Evolutionary conservation across 53 echinoderm and acorn worm species (phyloP).

Genomic region (Luidia sarsii): DNA sequence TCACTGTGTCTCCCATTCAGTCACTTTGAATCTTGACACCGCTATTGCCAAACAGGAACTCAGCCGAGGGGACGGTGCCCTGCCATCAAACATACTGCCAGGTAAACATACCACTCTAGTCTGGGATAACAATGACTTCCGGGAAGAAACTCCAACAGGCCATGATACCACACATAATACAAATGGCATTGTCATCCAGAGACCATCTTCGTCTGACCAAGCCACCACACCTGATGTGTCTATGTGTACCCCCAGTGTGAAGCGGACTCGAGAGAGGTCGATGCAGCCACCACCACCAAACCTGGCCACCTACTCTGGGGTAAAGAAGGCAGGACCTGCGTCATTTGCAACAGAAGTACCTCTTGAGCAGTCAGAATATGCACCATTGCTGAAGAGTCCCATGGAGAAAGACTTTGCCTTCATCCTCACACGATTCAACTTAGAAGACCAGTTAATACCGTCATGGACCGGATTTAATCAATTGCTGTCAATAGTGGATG

Average conservation of each 20-base stretch:
- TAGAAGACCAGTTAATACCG: no score
- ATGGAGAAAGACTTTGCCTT: slow-evolving; percentile 14
- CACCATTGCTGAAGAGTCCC: slow-evolving; percentile 17
- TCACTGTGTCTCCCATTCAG: slow-evolving; percentile 45
- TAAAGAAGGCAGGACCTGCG: slow-evolving; percentile 41
- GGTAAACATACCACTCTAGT: slow-evolving; percentile 46
- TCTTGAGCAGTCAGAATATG: not conserved
- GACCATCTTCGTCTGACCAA: no score
- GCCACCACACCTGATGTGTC: no score
- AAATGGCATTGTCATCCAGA: slow-evolving; percentile 61
- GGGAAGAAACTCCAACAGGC: slow-evolving; percentile 55
- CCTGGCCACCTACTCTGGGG: slow-evolving; percentile 20
- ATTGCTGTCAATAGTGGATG: slow-evolving; percentile 16
- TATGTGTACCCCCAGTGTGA: no score
- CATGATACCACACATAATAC: slow-evolving; percentile 58
- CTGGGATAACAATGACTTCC: slow-evolving; percentile 60
- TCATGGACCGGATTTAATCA: slow-evolving; percentile 58
- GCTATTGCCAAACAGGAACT: slow-evolving; percentile 2
- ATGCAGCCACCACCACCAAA: slow-evolving; percentile 40
- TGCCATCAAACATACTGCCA: not conserved
- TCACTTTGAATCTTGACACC: slow-evolving; percentile 24
- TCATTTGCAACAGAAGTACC: slow-evolving; percentile 24
- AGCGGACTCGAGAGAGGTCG: slow-evolving; percentile 33
- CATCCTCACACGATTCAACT: no score
- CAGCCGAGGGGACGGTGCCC: slow-evolving; percentile 10